Evolutionary conservation across 2,888 invertebrate species (phyloP).

Genomic region (Perizoma affinitatum): DNA sequence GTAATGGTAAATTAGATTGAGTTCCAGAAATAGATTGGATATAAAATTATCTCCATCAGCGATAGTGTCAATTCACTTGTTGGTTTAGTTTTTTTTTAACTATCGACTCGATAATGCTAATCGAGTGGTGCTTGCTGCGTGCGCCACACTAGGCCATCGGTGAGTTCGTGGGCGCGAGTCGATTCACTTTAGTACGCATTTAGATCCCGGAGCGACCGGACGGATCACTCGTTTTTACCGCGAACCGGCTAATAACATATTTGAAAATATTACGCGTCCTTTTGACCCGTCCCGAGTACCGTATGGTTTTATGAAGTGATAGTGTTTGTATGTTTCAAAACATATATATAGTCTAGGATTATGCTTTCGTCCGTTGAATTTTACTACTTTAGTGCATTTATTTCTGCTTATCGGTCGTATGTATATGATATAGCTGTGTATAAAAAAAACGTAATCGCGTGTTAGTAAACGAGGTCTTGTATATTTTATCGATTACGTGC

Average conservation of each 20-base stretch:
- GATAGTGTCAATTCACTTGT: constrained; percentile 41
- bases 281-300: constrained; percentile 60
- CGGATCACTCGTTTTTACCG: constrained; percentile 48
- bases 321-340: constrained; percentile 43
- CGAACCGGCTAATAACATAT: constrained; percentile 58
- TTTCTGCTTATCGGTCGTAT: constrained; percentile 43
- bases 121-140: constrained; percentile 60
- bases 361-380: constrained; percentile 41
- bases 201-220: constrained; percentile 54
- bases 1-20: constrained; percentile 15
- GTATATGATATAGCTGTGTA: constrained; percentile 31
- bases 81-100: constrained; percentile 43
- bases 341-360: constrained; percentile 23
- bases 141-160: constrained; percentile 67
- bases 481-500: constrained; percentile 55
- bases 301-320: constrained; percentile 54
- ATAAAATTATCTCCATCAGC: constrained; percentile 7
- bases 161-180: constrained; percentile 45
- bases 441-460: constrained; percentile 50
- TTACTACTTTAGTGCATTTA: constrained; percentile 40
- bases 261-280: constrained; percentile 65
- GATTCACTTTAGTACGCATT: constrained; percentile 73
- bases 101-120: constrained; percentile 69
- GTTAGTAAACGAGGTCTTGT: constrained; percentile 55
- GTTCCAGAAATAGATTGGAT: constrained; percentile 15